phyloP scores from a whole-genome alignment of 2,888 invertebrate genomes.

The Amorpha juglandis region DNA sequence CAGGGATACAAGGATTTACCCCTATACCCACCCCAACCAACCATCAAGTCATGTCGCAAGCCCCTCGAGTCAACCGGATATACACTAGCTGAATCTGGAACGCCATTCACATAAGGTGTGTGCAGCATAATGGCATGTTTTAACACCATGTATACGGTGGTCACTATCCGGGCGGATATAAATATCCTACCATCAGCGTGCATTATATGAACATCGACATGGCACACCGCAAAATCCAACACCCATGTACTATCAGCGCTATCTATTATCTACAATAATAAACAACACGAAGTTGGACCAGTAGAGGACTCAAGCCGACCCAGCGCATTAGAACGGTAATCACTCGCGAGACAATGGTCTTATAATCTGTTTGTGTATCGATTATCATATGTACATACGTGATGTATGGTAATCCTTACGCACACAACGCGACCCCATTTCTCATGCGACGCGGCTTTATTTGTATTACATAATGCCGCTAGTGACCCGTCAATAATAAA shows the following conservation, averaged over 20 bases:
- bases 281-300: not conserved
- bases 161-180: no score
- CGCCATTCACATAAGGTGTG: no score
- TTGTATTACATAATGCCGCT: constrained; percentile 14
- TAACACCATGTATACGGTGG: no score
- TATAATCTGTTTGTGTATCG: constrained; percentile 23
- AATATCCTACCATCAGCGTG: no score
- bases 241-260: not conserved
- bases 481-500: constrained; percentile 20
- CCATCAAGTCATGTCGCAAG: no score
- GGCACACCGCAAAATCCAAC: no score
- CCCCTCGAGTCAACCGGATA: no score
- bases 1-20: no score
- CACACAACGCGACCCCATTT: constrained; percentile 17
- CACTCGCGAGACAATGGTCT: constrained; percentile 6
- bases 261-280: not conserved
- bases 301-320: not conserved
- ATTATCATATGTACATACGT: constrained; percentile 25
- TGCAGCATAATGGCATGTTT: no score
- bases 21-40: no score
- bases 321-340: constrained; percentile 1
- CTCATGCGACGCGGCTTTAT: constrained; percentile 17
- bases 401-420: constrained; percentile 15
- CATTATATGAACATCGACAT: no score
- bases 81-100: no score